Percentiles rank a stretch among this genome's conserved stretches.
Conservation (phyloP, 2,888 invertebrate species). For the Aromia moschata region DNA sequence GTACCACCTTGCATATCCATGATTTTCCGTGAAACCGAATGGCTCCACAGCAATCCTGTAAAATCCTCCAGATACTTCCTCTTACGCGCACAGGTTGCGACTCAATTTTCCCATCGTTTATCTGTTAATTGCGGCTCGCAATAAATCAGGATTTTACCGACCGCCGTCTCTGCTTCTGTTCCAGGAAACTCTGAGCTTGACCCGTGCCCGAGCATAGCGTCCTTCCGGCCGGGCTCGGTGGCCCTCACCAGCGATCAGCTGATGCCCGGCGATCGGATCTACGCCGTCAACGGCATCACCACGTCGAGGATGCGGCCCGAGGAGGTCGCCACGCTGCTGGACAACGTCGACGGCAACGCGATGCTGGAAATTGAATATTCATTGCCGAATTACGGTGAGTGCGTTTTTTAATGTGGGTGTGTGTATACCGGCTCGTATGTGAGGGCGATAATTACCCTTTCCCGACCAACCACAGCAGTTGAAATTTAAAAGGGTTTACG, state of each 20-base stretch:
- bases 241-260: conserved; percentile 80
- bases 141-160: conserved; percentile 20
- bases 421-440: no score
- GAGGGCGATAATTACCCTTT: no score
- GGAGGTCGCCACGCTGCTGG: conserved; percentile 78
- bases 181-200: conserved; percentile 76
- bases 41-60: not conserved
- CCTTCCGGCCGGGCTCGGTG: conserved; percentile 75
- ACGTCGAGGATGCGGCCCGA: conserved; percentile 80
- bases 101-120: conserved; percentile 16
- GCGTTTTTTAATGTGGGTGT: no score
- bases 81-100: not conserved
- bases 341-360: conserved; percentile 79
- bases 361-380: conserved; percentile 86
- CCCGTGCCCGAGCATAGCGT: conserved; percentile 71
- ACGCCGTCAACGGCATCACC: conserved; percentile 84
- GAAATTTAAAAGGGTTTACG: no score
- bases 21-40: no score
- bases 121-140: conserved; percentile 25
- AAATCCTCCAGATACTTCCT: conserved; percentile 5
- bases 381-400: conserved; percentile 81
- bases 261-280: conserved; percentile 81
- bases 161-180: conserved; percentile 33
- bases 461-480: no score
- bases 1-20: no score